phyloP scores from a whole-genome alignment of 2,888 invertebrate genomes.

The Pelosia muscerda region DNA sequence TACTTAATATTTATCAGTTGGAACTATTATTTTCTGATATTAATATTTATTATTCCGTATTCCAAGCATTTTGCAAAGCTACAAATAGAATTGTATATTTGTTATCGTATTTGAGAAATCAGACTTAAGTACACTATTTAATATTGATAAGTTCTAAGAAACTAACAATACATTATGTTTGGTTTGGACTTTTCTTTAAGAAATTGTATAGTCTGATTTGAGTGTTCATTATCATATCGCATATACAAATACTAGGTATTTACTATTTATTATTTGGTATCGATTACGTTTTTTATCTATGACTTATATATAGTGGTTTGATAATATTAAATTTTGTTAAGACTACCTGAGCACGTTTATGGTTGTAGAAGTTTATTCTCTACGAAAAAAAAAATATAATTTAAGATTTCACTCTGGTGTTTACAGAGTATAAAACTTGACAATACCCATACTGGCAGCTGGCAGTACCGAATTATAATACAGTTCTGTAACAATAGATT shows the following conservation, averaged over 20 bases:
- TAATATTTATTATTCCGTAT: background rate
- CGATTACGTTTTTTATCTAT: background rate
- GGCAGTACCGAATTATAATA: background rate
- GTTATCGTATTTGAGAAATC: constrained; percentile 52
- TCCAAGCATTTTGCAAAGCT: constrained; percentile 20
- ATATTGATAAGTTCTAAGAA: constrained; percentile 54
- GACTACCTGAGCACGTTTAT: background rate
- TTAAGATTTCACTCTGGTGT: background rate
- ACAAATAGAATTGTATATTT: constrained; percentile 28
- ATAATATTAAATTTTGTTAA: background rate
- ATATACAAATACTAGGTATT: constrained; percentile 11
- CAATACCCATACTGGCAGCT: background rate
- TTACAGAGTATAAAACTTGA: constrained; percentile 3
- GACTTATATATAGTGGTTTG: background rate
- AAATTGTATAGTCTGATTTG: constrained; percentile 37
- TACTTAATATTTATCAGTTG: background rate
- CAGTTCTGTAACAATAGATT: background rate
- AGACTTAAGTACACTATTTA: constrained; percentile 37
- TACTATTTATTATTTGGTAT: background rate
- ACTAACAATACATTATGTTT: constrained; percentile 29
- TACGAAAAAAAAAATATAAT: background rate
- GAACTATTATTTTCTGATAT: constrained; percentile 19
- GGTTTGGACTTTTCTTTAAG: constrained; percentile 34
- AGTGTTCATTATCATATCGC: constrained; percentile 24
- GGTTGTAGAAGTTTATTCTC: background rate